Base-by-base conservation (phyloP, 2,797 vertebrate species). In the Salmo trutta region DNA sequence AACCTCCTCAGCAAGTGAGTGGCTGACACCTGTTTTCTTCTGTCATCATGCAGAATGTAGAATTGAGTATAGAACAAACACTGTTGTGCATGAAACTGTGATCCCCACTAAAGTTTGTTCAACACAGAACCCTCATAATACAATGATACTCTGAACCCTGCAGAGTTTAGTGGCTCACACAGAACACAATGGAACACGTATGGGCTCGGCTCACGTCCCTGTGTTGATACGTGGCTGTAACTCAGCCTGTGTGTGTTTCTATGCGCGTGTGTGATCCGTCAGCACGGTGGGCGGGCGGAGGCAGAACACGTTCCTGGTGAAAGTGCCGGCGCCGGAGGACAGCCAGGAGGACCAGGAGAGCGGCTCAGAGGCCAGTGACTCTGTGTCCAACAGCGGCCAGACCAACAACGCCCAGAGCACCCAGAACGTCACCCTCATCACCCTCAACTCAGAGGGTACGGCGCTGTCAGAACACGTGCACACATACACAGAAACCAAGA, bases 271-370 rank as follows among this genome's bases (percentile, higher is more conserved):
- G 66, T 59, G 29, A 47, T 41, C 15, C 86, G 82, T 0, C 85
- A 99, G 98, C 47, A 95, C 97, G 0, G 94, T 96, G 75, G 91
- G 95, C 0, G 95, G 94, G 17, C 94, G 95, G 71, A 94, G 97
- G n/a, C 98, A 99, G 90, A 99, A 99, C 92, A 99, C 98, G 73
- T 99, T 99, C 56, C 93, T 99, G 84, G 96, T 99, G 75, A 99
- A 99, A 90, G 97, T 99, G 29, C 98, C 97, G 0, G 96, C 92
- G 0, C 95, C 96, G 0, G 98, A 99, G 0, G 97, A 99, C 82
- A 96, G 97, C 82, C 98, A 98, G 2, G 98, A 99, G 75, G 98
- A 99, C 0, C 96, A 96, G 77, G 98, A 99, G 62, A 99, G 98
- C 0, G 98, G 98, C 33, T 99, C 98, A 0, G 98, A 99, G 88